Percentiles rank a stretch among this genome's conserved stretches.
phyloP scores from a whole-genome alignment of 2,797 vertebrate genomes.

The Orestias chungarensis region DNA sequence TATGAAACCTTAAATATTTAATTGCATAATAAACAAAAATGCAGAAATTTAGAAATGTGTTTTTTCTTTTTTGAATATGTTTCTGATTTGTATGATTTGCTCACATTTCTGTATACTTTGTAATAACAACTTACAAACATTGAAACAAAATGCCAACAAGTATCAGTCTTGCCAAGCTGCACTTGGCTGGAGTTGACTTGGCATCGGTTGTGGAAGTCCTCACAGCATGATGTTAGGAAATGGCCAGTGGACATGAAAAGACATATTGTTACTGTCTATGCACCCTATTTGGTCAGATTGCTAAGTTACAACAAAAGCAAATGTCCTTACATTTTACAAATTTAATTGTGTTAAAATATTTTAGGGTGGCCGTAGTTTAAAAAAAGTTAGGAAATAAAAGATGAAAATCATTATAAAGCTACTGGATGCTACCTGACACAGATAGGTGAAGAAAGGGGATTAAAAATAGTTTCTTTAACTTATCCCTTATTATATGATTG shows the following conservation, averaged over 20 bases:
- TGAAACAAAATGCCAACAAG: conserved; percentile 77
- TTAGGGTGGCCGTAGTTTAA: conserved; percentile 4
- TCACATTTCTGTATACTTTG: conserved; percentile 55
- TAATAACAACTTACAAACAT: conserved; percentile 75
- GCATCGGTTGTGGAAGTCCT: conserved; percentile 83
- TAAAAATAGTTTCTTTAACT: conserved; percentile 72
- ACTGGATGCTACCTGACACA: conserved; percentile 34
- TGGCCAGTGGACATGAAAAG: conserved; percentile 83
- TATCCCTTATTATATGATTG: conserved; percentile 82
- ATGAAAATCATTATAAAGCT: conserved; percentile 25
- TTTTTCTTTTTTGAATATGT: conserved; percentile 32
- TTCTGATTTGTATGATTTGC: conserved; percentile 36
- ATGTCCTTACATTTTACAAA: conserved; percentile 14
- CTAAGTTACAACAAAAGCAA: conserved; percentile 66
- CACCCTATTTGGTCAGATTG: conserved; percentile 75
- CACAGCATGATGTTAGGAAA: conserved; percentile 82
- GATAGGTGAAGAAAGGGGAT: conserved; percentile 52
- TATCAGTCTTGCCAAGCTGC: conserved; percentile 74
- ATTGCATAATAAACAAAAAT: conserved; percentile 34
- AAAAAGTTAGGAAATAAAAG: neutral
- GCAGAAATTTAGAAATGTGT: conserved; percentile 12
- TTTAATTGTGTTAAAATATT: neutral
- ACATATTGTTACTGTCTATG: conserved; percentile 81
- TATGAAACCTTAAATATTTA: neutral
- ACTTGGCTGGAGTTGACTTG: conserved; percentile 80